These are phyloP conservation scores for Chromobotia macracanthus DNA, from an alignment of 2,797 vertebrate species.

Conservation along the genomic window DNA sequence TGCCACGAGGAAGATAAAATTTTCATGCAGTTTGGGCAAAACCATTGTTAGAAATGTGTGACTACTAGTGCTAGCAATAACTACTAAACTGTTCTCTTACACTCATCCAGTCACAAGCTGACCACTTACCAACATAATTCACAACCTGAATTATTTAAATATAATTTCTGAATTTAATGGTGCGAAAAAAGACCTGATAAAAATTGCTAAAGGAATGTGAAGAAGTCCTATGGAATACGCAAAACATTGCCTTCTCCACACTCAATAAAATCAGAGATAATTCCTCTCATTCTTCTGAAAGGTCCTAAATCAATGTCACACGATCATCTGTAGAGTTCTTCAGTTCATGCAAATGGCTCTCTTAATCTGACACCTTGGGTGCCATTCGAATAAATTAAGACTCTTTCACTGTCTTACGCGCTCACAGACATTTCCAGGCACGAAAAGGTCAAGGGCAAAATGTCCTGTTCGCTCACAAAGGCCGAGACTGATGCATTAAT, in stretches of 20 bases:
- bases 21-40: too few species aligned
- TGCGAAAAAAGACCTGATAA: background rate
- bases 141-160: background rate
- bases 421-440: conserved; percentile 39
- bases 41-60: too few species aligned
- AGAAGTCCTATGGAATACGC: conserved; percentile 11
- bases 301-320: conserved; percentile 42
- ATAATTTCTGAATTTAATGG: conserved; percentile 15
- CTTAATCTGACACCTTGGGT: conserved; percentile 44
- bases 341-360: conserved; percentile 48
- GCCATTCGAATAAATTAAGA: conserved; percentile 51
- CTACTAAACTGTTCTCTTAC: background rate
- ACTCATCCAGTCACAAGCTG: conserved; percentile 3
- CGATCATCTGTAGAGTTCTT: conserved; percentile 38
- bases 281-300: conserved; percentile 24
- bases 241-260: background rate
- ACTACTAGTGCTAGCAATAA: too few species aligned
- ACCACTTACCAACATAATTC: conserved; percentile 1
- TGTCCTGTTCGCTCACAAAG: conserved; percentile 8
- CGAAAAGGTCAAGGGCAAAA: conserved; percentile 46
- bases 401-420: conserved; percentile 26
- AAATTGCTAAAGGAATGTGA: conserved; percentile 3
- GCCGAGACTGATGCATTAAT: conserved; percentile 23
- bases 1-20: too few species aligned
- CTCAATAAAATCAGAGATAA: conserved; percentile 35